Percentiles rank a stretch among this genome's conserved stretches.
phyloP scores from a whole-genome alignment of 53 echinoderm and acorn worm species.

The Actinopyga echinites region DNA sequence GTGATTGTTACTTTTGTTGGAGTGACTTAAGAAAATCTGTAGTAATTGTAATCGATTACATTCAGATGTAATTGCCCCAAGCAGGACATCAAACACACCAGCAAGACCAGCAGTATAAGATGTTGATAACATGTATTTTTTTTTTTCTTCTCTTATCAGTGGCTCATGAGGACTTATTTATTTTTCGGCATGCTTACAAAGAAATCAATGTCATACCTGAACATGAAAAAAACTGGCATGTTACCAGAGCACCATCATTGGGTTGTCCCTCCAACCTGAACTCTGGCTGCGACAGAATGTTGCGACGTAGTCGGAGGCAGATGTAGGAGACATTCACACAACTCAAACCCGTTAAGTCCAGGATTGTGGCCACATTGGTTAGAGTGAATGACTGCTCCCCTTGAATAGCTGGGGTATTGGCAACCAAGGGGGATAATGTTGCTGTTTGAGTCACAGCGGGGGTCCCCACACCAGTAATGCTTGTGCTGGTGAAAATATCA shows the following conservation, averaged over 20 bases:
- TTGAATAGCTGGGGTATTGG: neutral
- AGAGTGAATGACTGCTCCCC: slow-evolving; percentile 9
- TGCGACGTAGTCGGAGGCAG: slow-evolving; percentile 64
- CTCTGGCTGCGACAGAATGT: slow-evolving; percentile 51
- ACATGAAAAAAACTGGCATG: slow-evolving; percentile 56
- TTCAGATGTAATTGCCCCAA: too few species aligned
- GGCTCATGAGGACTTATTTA: too few species aligned
- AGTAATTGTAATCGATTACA: too few species aligned
- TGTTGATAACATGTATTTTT: too few species aligned
- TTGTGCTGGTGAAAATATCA: slow-evolving; percentile 61
- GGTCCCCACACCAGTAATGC: slow-evolving; percentile 44
- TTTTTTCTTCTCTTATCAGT: too few species aligned
- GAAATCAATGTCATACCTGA: slow-evolving; percentile 51
- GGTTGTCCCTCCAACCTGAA: slow-evolving; percentile 67
- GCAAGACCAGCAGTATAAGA: too few species aligned
- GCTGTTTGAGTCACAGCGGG: slow-evolving; percentile 5
- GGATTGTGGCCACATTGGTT: slow-evolving; percentile 26
- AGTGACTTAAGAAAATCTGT: too few species aligned
- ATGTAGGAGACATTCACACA: slow-evolving; percentile 77
- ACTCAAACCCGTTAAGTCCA: slow-evolving; percentile 61
- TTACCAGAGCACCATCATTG: slow-evolving; percentile 39
- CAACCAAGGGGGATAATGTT: neutral
- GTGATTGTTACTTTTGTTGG: too few species aligned
- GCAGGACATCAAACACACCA: too few species aligned
- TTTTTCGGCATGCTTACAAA: too few species aligned